phyloP scores from a whole-genome alignment of 2,797 vertebrate genomes.

The Huso huso region DNA sequence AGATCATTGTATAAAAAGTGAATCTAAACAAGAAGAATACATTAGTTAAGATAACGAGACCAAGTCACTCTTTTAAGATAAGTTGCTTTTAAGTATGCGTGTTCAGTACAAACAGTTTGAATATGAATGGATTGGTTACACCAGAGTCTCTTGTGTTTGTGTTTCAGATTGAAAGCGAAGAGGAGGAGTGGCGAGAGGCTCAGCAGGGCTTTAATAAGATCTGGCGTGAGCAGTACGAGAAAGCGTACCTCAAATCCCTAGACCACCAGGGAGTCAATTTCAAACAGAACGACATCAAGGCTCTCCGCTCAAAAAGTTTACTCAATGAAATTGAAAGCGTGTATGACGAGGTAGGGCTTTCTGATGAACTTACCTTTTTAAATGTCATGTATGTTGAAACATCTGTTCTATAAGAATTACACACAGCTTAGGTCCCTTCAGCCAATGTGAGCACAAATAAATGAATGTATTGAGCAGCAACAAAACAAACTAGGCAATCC shows the following conservation, averaged over 20 bases:
- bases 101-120: background rate
- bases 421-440: too few species aligned
- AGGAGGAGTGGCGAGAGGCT: conserved; percentile 96
- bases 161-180: conserved; percentile 88
- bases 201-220: conserved; percentile 98
- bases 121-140: background rate
- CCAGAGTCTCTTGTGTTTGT: too few species aligned
- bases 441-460: too few species aligned
- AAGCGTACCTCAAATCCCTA: conserved; percentile 91
- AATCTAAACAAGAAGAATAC: too few species aligned
- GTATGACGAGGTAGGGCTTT: conserved; percentile 79
- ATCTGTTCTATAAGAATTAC: too few species aligned
- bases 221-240: conserved; percentile 97
- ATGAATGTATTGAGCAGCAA: too few species aligned
- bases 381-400: too few species aligned
- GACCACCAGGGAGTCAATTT: conserved; percentile 98
- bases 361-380: background rate
- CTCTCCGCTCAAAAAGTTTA: conserved; percentile 89
- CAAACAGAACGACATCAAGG: conserved; percentile 98
- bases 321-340: conserved; percentile 97
- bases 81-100: too few species aligned
- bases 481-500: too few species aligned
- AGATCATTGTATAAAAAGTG: too few species aligned
- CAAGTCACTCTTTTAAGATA: too few species aligned
- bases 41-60: too few species aligned